phyloP scores from a whole-genome alignment of 1,140 invertebrate genomes.

The Vanessa atalanta region DNA sequence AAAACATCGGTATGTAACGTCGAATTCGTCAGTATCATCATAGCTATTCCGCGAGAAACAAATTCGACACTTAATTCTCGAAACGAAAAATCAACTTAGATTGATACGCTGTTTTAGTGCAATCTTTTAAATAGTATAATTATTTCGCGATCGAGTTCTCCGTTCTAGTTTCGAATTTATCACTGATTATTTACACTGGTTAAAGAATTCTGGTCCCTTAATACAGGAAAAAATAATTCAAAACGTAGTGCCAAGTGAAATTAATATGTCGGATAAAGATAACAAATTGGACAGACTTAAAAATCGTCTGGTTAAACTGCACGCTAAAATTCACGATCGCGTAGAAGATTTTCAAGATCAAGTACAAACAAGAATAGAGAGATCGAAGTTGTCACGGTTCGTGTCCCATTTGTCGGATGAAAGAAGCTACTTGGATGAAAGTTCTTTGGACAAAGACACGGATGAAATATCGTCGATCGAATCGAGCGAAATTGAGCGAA shows the following conservation, averaged over 20 bases:
- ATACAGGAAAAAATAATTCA: not conserved
- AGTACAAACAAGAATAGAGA: conserved; percentile 70
- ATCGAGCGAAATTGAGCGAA: conserved; percentile 32
- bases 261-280: conserved; percentile 57
- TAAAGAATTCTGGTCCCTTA: not conserved
- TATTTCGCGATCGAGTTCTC: too few species aligned
- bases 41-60: too few species aligned
- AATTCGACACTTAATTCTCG: too few species aligned
- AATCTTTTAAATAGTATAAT: too few species aligned
- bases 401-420: conserved; percentile 71
- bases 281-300: conserved; percentile 74
- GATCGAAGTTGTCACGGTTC: conserved; percentile 63
- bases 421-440: conserved; percentile 53
- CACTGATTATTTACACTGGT: not conserved
- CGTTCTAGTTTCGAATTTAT: too few species aligned
- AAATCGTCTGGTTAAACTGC: conserved; percentile 63
- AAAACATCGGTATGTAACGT: not conserved
- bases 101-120: too few species aligned
- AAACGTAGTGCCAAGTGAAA: not conserved
- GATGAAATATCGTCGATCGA: conserved; percentile 50
- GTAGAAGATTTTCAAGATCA: conserved; percentile 76
- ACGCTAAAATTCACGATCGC: conserved; percentile 73
- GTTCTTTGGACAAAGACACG: conserved; percentile 37
- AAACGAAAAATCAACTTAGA: too few species aligned
- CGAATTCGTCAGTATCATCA: not conserved